Percentiles rank a stretch among this genome's conserved stretches.
These are phyloP conservation scores for Calycopis cecrops DNA, from an alignment of 1,140 invertebrate genomes.

Conservation along the genomic window DNA sequence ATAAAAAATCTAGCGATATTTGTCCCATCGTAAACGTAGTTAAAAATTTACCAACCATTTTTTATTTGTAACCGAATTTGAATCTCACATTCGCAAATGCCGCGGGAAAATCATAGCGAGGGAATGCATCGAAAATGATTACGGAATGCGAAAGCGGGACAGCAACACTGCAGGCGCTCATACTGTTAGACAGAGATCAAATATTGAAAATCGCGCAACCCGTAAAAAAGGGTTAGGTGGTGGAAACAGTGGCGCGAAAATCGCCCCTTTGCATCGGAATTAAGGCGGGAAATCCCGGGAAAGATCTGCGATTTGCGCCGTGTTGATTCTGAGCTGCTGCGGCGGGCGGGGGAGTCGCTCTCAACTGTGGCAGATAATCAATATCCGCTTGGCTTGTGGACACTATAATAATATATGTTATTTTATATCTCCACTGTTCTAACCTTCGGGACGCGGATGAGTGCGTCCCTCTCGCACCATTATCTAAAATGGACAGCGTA, in stretches of 20 bases:
- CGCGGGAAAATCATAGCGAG: slow-evolving; percentile 71
- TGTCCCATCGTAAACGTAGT: slow-evolving; percentile 34
- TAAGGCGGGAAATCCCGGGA: slow-evolving; percentile 43
- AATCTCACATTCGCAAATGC: slow-evolving; percentile 53
- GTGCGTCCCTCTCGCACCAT: slow-evolving; percentile 56
- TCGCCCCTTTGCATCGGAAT: slow-evolving; percentile 32
- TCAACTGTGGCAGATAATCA: slow-evolving; percentile 76
- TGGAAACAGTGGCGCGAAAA: slow-evolving; percentile 33
- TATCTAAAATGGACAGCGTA: slow-evolving; percentile 74
- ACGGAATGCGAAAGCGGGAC: slow-evolving; percentile 68
- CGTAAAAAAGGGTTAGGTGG: slow-evolving; percentile 44
- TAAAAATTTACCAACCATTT: slow-evolving; percentile 19
- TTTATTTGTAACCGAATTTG: too few relatives aligned
- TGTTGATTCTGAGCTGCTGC: slow-evolving; percentile 25
- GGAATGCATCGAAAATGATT: slow-evolving; percentile 74
- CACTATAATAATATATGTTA: slow-evolving; percentile 75
- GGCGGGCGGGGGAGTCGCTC: slow-evolving; percentile 56
- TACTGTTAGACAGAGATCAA: slow-evolving; percentile 74
- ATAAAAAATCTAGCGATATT: background rate
- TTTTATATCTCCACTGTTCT: slow-evolving; percentile 60
- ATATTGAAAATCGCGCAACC: slow-evolving; percentile 60
- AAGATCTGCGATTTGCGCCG: slow-evolving; percentile 37
- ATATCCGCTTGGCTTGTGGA: slow-evolving; percentile 76
- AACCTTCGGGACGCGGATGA: slow-evolving; percentile 23
- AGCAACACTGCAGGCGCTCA: slow-evolving; percentile 62